phyloP scores from a whole-genome alignment of 2,113 vertebrate species.

The Rutilus rutilus region DNA sequence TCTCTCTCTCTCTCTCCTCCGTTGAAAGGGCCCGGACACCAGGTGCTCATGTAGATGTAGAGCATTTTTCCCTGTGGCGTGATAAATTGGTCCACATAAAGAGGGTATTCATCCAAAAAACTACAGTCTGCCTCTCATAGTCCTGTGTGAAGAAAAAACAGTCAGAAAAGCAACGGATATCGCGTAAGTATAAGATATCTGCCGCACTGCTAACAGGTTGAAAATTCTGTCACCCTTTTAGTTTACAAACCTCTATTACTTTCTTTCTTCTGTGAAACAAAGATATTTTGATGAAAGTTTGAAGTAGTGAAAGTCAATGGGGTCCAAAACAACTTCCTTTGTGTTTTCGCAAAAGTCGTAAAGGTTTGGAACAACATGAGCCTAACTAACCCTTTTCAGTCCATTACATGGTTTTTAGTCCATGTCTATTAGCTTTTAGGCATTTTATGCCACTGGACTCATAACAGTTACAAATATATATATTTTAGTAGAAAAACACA shows the following conservation, averaged over 20 bases:
- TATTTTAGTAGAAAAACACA: background rate
- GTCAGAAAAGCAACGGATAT: slow-evolving; percentile 36
- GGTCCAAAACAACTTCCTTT: background rate
- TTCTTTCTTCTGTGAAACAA: background rate
- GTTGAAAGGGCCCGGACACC: slow-evolving; percentile 77
- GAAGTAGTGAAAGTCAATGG: background rate
- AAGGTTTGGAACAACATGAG: background rate
- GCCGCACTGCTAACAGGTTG: slow-evolving; percentile 36
- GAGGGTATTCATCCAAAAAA: slow-evolving; percentile 80
- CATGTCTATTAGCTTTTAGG: background rate
- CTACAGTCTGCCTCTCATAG: slow-evolving; percentile 72
- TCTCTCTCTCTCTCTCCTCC: background rate
- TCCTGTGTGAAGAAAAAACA: slow-evolving; percentile 66
- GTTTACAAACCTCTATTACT: background rate
- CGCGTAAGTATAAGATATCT: slow-evolving; percentile 48
- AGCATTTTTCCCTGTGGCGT: slow-evolving; percentile 82
- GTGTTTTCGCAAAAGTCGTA: background rate
- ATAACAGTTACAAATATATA: background rate
- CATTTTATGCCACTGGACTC: background rate
- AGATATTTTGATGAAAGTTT: background rate
- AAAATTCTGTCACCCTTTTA: background rate
- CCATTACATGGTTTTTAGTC: background rate
- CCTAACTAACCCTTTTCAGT: background rate
- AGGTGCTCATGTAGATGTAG: slow-evolving; percentile 76
- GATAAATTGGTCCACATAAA: slow-evolving; percentile 82